Evolutionary conservation across 2,113 vertebrate species (phyloP).

Genomic region (Balaenoptera acutorostrata): DNA sequence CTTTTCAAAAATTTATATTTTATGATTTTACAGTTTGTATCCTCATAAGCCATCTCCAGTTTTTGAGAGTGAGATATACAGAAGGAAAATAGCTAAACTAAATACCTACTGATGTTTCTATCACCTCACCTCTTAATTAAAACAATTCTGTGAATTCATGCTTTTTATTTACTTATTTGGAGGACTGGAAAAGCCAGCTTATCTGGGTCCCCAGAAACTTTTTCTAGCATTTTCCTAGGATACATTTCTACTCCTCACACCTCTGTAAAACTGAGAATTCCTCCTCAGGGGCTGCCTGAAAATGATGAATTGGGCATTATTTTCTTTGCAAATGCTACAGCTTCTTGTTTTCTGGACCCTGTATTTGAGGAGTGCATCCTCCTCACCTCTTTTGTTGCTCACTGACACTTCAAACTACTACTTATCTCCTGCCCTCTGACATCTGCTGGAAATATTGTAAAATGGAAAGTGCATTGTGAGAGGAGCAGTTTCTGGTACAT

Average conservation of each 20-base stretch:
- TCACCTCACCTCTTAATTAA: neutral
- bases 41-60: neutral
- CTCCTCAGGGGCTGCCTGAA: neutral
- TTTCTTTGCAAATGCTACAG: neutral
- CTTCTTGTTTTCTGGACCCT: neutral
- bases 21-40: neutral
- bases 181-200: neutral
- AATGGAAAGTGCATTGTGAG: neutral
- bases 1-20: neutral
- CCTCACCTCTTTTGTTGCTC: neutral
- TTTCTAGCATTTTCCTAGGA: neutral
- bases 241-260: neutral
- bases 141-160: neutral
- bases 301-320: neutral
- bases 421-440: constrained; percentile 56
- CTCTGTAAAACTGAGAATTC: neutral
- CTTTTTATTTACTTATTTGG: neutral
- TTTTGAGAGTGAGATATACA: neutral
- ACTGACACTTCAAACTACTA: constrained; percentile 53
- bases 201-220: neutral
- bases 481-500: neutral
- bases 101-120: neutral
- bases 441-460: neutral
- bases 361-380: constrained; percentile 42
- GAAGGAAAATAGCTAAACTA: neutral